Percentiles rank a stretch among this genome's conserved stretches.
Conservation (phyloP, 2,797 vertebrate species). For the Fratercula arctica region DNA sequence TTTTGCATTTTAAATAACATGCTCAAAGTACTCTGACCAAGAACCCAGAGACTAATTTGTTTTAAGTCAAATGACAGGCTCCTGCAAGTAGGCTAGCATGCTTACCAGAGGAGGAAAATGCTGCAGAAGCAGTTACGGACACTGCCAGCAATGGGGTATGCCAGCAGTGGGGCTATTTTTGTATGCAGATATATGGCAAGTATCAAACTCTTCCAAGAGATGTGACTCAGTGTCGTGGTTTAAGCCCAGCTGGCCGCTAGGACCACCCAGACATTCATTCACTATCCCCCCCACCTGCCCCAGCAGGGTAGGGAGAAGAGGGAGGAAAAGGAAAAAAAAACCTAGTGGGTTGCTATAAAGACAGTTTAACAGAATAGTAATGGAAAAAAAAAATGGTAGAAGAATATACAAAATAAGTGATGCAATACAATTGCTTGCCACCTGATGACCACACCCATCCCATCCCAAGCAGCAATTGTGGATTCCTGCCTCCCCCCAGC, state of each 20-base stretch:
- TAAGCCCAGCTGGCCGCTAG: background rate
- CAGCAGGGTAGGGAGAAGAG: background rate
- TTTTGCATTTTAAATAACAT: conserved; percentile 14
- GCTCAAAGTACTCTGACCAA: background rate
- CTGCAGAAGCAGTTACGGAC: background rate
- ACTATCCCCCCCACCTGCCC: background rate
- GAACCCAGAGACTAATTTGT: background rate
- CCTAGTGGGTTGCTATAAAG: background rate
- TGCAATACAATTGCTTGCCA: background rate
- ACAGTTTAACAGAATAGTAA: background rate
- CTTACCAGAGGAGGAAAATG: background rate
- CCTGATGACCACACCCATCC: background rate
- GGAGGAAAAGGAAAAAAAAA: background rate
- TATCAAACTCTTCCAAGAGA: background rate
- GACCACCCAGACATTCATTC: background rate
- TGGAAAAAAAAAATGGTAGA: background rate
- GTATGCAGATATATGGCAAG: background rate
- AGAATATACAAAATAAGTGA: background rate
- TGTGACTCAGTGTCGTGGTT: background rate
- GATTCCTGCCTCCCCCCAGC: background rate
- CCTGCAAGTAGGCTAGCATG: background rate
- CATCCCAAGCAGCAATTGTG: background rate
- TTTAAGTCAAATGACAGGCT: conserved; percentile 8
- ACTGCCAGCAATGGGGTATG: background rate
- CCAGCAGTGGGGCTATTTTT: background rate